Conservation (phyloP, 2,888 invertebrate genomes). For the Drosophila aldrichi region DNA sequence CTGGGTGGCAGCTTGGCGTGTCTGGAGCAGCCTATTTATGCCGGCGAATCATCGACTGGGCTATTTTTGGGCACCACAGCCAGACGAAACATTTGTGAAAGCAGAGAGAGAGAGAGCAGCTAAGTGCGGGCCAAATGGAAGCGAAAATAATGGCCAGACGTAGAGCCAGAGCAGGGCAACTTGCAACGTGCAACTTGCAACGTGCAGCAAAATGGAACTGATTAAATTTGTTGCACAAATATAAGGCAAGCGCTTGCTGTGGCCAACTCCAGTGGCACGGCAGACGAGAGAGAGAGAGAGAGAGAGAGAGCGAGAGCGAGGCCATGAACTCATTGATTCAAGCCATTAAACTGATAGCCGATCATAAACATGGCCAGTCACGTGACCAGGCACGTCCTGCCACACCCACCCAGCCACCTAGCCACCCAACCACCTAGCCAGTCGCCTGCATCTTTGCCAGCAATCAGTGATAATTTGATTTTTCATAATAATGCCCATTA, state of each 20-base stretch:
- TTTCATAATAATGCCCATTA: constrained; percentile 60
- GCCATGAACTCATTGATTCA: constrained; percentile 44
- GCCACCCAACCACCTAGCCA: not conserved
- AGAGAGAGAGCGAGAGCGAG: not conserved
- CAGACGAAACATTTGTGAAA: constrained; percentile 36
- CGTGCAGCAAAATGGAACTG: constrained; percentile 13
- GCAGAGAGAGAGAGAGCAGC: not conserved
- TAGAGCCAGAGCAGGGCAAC: not conserved
- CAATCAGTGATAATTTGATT: constrained; percentile 76
- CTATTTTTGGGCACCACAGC: constrained; percentile 43
- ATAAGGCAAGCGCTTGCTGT: constrained; percentile 35
- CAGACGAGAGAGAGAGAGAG: constrained; percentile 1
- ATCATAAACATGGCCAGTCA: constrained; percentile 61
- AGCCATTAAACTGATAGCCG: constrained; percentile 65
- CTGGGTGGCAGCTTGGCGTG: constrained; percentile 30
- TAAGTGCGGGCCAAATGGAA: constrained; percentile 33
- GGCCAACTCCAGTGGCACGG: constrained; percentile 6
- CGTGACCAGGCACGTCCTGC: constrained; percentile 52
- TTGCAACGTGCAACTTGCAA: not conserved
- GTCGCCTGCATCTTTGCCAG: constrained; percentile 15
- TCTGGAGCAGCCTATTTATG: constrained; percentile 51
- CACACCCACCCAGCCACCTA: not conserved
- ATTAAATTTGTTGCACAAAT: constrained; percentile 47
- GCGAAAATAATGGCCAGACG: constrained; percentile 27
- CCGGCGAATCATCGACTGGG: constrained; percentile 16